A percentile compares a stretch with the other conserved stretches of the same genome.
phyloP scores from a whole-genome alignment of 2,113 vertebrate species.

The Bucco capensis region DNA sequence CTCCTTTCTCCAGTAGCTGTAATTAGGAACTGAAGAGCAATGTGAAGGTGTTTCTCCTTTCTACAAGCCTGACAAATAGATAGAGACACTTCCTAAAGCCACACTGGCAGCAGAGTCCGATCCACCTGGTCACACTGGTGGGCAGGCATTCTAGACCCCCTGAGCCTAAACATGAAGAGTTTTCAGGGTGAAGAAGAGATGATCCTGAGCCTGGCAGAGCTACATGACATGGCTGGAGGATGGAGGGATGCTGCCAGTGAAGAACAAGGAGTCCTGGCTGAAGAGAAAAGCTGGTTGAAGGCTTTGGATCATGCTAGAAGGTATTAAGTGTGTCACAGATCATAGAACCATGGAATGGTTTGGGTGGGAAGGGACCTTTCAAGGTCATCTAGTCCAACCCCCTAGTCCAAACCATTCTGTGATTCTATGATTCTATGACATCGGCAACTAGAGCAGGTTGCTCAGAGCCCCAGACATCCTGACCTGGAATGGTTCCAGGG shows the following conservation, averaged over 20 bases:
- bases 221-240: background rate
- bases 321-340: background rate
- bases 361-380: background rate
- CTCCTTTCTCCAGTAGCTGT: background rate
- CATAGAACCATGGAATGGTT: background rate
- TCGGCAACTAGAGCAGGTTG: background rate
- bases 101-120: background rate
- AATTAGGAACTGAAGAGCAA: background rate
- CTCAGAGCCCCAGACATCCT: background rate
- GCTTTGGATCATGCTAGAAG: background rate
- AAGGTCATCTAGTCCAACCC: background rate
- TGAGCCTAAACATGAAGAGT: background rate
- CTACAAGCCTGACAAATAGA: background rate
- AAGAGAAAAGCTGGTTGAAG: rapidly evolving
- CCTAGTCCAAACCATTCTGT: no score
- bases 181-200: background rate
- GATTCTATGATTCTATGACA: no score
- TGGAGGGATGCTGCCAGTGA: background rate
- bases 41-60: background rate
- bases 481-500: background rate
- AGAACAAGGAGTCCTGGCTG: background rate
- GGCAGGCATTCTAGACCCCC: background rate
- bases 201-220: background rate
- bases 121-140: background rate
- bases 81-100: background rate